Evolutionary conservation across 2,888 invertebrate species (phyloP).

Genomic region (Cantharis flavilabris): DNA sequence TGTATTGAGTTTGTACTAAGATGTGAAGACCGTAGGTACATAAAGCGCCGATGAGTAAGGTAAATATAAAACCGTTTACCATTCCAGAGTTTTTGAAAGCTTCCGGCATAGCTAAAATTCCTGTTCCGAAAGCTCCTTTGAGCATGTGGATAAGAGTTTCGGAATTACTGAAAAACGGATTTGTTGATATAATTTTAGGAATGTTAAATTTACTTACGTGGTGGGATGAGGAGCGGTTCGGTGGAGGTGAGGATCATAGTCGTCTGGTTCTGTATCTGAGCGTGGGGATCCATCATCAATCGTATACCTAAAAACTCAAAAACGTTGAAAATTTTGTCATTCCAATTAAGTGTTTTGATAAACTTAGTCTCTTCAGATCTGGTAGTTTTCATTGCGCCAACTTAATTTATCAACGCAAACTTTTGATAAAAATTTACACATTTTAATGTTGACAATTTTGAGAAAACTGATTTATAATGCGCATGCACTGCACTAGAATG

Average conservation of each 20-base stretch:
- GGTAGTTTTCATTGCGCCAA: neutral
- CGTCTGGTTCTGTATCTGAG: constrained; percentile 32
- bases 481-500: neutral
- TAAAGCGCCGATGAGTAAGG: constrained; percentile 76
- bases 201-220: constrained; percentile 62
- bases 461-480: too few species aligned
- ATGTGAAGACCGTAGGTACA: constrained; percentile 89
- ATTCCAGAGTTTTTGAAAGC: constrained; percentile 87
- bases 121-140: constrained; percentile 91
- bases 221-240: constrained; percentile 70
- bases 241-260: constrained; percentile 70
- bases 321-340: neutral
- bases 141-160: constrained; percentile 86
- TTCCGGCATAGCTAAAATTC: constrained; percentile 91
- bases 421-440: too few species aligned
- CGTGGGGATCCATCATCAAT: neutral
- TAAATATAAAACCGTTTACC: constrained; percentile 74
- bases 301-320: neutral
- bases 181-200: neutral
- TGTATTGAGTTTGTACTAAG: constrained; percentile 69
- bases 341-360: neutral
- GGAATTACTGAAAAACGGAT: constrained; percentile 65
- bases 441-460: too few species aligned
- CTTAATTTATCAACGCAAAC: neutral
- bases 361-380: neutral